Base-by-base conservation (phyloP, 2,888 invertebrate species). In the Dicycla oo region DNA sequence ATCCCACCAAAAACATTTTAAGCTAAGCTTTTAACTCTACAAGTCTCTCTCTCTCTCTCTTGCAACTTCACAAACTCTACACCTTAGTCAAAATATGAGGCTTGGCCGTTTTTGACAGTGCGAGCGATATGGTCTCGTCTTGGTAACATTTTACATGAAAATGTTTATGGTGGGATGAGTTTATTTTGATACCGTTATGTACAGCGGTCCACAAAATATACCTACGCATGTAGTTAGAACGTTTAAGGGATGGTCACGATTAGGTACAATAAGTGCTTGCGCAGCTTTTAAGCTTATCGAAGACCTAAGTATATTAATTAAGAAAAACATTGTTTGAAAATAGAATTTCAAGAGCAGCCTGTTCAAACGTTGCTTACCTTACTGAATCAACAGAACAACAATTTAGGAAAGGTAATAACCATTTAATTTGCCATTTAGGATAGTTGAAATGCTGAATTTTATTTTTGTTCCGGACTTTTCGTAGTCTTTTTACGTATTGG, bases 291-390 rank as follows among this genome's bases (percentile, higher is more conserved):
- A 23, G 67, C 54, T 72, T 84, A 70, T 78, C 64, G 69, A 71
- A 65, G 11, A 51, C 78, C 78, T 77, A 68, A 77, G 58, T 67
- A 84, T 57, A 81, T 73, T 64, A 66, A 81, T 80, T 75, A 80
- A 69, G 61, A 53, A 57, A 11, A 5, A 54, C 51, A 45, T 34
- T 66, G 51, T 67, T 64, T 67, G 67, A 69, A 69, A 83, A 80
- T 83, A 61, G 47, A 61, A 61, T 69, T 54, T 67, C 40, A 66
- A 43, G 45, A 66, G 79, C 51, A n/a, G 34, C 80, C 60, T 80
- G 75, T 83, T 65, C 57, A 83, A 69, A 69, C 61, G 67, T 64
- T 72, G 54, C 56, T 65, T 72, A 69, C 58, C 47, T 67, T 26
- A 53, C 69, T 38, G 43, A 64, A 64, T 67, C 53, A 43, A 80